Evolutionary conservation across 2,113 vertebrate genomes (phyloP).

Genomic region (Pungitius pungitius): DNA sequence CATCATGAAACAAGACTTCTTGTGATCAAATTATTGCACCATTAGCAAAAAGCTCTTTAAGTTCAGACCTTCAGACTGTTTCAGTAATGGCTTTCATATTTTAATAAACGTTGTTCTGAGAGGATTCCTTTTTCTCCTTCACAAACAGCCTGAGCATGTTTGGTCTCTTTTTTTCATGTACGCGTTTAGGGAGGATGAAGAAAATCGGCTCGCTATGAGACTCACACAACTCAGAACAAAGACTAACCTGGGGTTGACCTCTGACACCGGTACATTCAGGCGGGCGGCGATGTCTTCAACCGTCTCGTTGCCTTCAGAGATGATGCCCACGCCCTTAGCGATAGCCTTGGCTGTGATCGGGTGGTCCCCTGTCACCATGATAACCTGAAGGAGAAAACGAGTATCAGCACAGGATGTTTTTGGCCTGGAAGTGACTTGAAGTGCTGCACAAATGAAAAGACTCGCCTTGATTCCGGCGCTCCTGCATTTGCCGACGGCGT

Average conservation of each 20-base stretch:
- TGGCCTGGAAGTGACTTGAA: too few species aligned
- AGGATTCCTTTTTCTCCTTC: not conserved
- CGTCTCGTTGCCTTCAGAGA: conserved; percentile 93
- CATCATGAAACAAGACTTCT: conserved; percentile 7
- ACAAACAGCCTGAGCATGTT: not conserved
- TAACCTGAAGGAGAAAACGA: conserved; percentile 79
- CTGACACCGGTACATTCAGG: conserved; percentile 88
- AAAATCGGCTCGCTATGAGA: not conserved
- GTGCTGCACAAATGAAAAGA: not conserved
- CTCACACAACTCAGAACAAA: not conserved
- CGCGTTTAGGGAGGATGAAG: conserved; percentile 8
- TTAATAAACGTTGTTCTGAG: not conserved
- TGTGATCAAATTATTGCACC: not conserved
- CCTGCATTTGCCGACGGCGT: conserved; percentile 92
- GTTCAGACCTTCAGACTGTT: not conserved
- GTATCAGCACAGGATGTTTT: not conserved
- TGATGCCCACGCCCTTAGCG: conserved; percentile 94
- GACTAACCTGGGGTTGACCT: conserved; percentile 89
- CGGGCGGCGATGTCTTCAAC: conserved; percentile 92
- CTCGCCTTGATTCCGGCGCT: conserved; percentile 92
- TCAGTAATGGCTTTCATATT: too few species aligned
- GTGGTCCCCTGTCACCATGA: conserved; percentile 95
- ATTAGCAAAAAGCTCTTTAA: not conserved
- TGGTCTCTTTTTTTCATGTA: too few species aligned
- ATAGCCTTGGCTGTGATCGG: conserved; percentile 96